Percentiles rank a stretch among this genome's conserved stretches.
Evolutionary conservation across 2,797 vertebrate species (phyloP).

Genomic region (Acanthurus tractus): DNA sequence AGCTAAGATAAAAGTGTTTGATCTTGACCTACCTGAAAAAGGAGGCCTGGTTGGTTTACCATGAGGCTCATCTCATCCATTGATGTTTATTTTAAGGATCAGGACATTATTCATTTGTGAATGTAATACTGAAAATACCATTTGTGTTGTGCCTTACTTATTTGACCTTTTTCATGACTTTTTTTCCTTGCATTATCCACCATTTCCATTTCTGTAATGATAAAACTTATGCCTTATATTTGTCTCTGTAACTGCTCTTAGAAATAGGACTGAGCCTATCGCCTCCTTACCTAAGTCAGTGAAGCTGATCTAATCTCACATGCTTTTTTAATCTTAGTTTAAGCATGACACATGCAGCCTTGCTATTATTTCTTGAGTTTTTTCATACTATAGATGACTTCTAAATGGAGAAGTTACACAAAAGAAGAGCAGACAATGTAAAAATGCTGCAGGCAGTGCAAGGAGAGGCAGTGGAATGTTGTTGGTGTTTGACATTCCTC

Average conservation of each 20-base stretch:
- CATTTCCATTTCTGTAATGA: background rate
- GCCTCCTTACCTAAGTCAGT: constrained; percentile 6
- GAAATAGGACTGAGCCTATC: background rate
- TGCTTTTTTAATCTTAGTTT: constrained; percentile 4
- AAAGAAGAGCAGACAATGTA: constrained; percentile 81
- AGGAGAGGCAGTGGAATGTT: constrained; percentile 86
- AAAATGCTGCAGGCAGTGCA: constrained; percentile 83
- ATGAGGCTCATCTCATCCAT: no score
- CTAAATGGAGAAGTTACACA: constrained; percentile 70
- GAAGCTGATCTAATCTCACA: constrained; percentile 22
- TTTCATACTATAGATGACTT: constrained; percentile 67
- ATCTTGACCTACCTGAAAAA: no score
- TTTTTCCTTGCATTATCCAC: background rate
- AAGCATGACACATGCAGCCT: constrained; percentile 26
- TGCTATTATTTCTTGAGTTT: constrained; percentile 46
- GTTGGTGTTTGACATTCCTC: constrained; percentile 89
- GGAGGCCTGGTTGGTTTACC: no score
- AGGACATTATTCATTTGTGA: background rate
- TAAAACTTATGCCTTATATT: no score
- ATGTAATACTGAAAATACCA: background rate
- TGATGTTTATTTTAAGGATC: background rate
- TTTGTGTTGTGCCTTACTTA: background rate
- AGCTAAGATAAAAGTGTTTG: no score
- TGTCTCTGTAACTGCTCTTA: background rate
- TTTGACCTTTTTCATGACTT: background rate